Evolutionary conservation across 1,140 invertebrate species (phyloP), one percentile per base, ranked within the genome.

Genomic region (Drosophila lacteicornis): DNA sequence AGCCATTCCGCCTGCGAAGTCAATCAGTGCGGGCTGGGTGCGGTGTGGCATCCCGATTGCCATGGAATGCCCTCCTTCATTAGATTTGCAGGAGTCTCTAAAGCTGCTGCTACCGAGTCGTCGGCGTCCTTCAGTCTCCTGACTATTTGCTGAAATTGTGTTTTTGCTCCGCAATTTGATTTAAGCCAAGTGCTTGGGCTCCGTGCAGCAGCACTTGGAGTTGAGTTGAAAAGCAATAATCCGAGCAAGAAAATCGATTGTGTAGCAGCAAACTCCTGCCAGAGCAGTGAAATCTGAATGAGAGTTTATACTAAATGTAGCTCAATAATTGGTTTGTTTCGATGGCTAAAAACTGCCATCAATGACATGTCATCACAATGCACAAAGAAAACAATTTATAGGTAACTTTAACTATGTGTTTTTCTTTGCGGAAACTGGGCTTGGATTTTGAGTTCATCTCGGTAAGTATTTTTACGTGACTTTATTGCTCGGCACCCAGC

Each of bases 381-480:
- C 36, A 38, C 25, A 30, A 19, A 17, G 45, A 5, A 5, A 4
- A 36, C 3, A 38, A 9, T 9, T 25, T 13, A 19, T 15, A 27
- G 30, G 30, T 33, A 36, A 11, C 33, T 0, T 11, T 11, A 36
- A 36, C 33, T 11, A 11, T 36, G 9, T 36, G 4, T 19, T 36
- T 15, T 13, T 25, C 8, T 19, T n/a, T 15, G 6, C 5, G 3
- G 6, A 27, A 22, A 38, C 8, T 4, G 3, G 9, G 13, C 19
- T 8, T 19, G 19, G 11, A 49, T 56, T n/a, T 22, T 8, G 7
- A 58, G 42, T 76, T 51, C 30, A 60, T 42, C 36, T 59, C 27
- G n/a, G 46, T 22, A 67, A 53, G 61, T 40, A 77, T 68, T 76
- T 22, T 27, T 65, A 76, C 74, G 73, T 76, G 74, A 76, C 65